Evolutionary conservation across 2,888 invertebrate species (phyloP).

Genomic region (Drosophila neutralis): DNA sequence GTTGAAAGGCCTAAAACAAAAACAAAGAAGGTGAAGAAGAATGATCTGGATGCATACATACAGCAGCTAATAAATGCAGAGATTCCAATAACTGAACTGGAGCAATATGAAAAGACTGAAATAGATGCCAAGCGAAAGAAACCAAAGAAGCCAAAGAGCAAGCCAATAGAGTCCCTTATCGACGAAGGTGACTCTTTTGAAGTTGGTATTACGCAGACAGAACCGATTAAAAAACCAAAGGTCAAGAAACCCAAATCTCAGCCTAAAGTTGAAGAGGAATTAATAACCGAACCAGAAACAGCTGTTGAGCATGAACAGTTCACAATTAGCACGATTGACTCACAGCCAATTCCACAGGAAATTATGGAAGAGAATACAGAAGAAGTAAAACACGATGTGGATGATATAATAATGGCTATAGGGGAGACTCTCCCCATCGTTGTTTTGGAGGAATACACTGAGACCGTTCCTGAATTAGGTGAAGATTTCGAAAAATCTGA

Average conservation of each 20-base stretch:
- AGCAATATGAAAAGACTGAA: slow-evolving; percentile 84
- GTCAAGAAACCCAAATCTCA: slow-evolving; percentile 52
- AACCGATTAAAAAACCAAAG: slow-evolving; percentile 65
- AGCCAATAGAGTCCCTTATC: slow-evolving; percentile 43
- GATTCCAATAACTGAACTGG: slow-evolving; percentile 84
- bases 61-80: slow-evolving; percentile 82
- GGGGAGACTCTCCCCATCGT: slow-evolving; percentile 59
- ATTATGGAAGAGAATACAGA: slow-evolving; percentile 19
- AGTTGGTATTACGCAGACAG: slow-evolving; percentile 71
- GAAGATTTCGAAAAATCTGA: slow-evolving; percentile 68
- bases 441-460: slow-evolving; percentile 41
- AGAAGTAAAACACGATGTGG: slow-evolving; percentile 36
- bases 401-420: slow-evolving; percentile 56
- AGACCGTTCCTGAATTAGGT: slow-evolving; percentile 27
- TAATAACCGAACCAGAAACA: slow-evolving; percentile 33
- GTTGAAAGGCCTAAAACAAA: slow-evolving; percentile 70
- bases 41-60: slow-evolving; percentile 83
- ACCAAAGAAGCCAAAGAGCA: slow-evolving; percentile 69
- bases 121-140: slow-evolving; percentile 82
- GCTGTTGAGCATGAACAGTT: slow-evolving; percentile 55
- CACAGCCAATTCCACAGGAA: slow-evolving; percentile 37
- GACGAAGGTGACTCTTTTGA: slow-evolving; percentile 66
- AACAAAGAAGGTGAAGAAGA: slow-evolving; percentile 79
- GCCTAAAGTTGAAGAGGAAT: slow-evolving; percentile 31
- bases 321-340: slow-evolving; percentile 46